These are phyloP conservation scores for Nebria salina DNA, from an alignment of 2,888 invertebrate species.

Conservation along the genomic window DNA sequence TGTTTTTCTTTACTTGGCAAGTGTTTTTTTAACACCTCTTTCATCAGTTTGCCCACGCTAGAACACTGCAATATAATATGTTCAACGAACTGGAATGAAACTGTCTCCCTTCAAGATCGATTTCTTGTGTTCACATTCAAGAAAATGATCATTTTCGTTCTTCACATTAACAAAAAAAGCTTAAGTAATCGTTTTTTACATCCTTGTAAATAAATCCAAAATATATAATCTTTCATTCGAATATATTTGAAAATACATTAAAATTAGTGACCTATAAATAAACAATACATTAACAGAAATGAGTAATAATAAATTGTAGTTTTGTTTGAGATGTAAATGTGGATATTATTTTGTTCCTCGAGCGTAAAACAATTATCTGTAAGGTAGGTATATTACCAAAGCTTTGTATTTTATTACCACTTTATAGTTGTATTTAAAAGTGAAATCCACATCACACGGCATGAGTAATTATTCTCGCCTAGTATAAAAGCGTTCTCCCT, in stretches of 20 bases:
- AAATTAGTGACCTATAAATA: background rate
- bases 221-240: too few species aligned
- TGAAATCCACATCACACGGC: conserved; percentile 16
- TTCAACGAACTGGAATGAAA: too few species aligned
- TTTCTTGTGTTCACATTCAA: too few species aligned
- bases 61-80: too few species aligned
- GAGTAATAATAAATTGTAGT: background rate
- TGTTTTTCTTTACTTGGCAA: background rate
- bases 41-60: background rate
- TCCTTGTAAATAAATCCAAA: too few species aligned
- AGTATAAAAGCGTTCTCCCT: background rate
- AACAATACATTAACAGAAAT: background rate
- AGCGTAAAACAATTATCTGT: background rate
- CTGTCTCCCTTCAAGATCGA: too few species aligned
- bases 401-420: conserved; percentile 31
- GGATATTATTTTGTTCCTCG: background rate
- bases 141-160: too few species aligned
- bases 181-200: too few species aligned
- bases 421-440: conserved; percentile 33
- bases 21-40: background rate
- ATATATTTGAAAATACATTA: too few species aligned
- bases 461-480: background rate
- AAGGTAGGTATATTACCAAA: background rate
- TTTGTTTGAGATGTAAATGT: background rate
- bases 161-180: too few species aligned